Base-by-base conservation (phyloP, 1,140 invertebrate species). In the Drosophila watanabei region DNA sequence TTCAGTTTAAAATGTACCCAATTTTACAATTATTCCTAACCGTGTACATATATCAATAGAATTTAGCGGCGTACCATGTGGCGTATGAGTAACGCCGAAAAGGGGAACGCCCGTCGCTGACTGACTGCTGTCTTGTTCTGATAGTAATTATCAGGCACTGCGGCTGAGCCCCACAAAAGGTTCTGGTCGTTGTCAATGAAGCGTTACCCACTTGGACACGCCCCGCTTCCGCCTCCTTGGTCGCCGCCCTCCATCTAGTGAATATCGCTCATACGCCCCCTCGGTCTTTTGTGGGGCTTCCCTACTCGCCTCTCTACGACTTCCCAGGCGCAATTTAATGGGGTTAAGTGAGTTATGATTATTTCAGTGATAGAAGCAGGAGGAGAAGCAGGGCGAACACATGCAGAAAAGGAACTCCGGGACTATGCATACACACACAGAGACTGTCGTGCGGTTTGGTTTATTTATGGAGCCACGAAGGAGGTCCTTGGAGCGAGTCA, bases 291-390 rank as follows among this genome's bases (percentile, higher is more conserved):
- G 48, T 72, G 58, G 43, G 48, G 43, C 24, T 54, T 51, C 33
- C 46, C 56, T 16, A 28, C 35, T 57, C 8, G 54, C 35, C 10
- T n/a, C 20, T 24, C 54, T 57, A 39, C 35, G 35, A 57, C 61
- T 32, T 51, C 18, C 33, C 62, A 11, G 61, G 33, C 37, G 62
- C 80, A 82, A 82, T 69, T 69, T 79, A 87, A 86, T 87, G 73
- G 79, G 83, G 83, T 86, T 86, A 87, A 86, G 79, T 87, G 79
- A 82, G 75, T 82, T 87, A 79, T 86, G 83, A 86, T 86, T 86
- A 87, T 87, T 87, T 86, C 58, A 86, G 59, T 64, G 75, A 62
- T 70, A 54, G 62, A 65, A 60, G 58, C 51, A 48, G 30, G 11
- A 45, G 46, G 54, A 57, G 14, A 3, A n/a, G n/a, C n/a, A 24